Conservation (phyloP, 2,113 vertebrate genomes). For the Tricholaema leucomelas region DNA sequence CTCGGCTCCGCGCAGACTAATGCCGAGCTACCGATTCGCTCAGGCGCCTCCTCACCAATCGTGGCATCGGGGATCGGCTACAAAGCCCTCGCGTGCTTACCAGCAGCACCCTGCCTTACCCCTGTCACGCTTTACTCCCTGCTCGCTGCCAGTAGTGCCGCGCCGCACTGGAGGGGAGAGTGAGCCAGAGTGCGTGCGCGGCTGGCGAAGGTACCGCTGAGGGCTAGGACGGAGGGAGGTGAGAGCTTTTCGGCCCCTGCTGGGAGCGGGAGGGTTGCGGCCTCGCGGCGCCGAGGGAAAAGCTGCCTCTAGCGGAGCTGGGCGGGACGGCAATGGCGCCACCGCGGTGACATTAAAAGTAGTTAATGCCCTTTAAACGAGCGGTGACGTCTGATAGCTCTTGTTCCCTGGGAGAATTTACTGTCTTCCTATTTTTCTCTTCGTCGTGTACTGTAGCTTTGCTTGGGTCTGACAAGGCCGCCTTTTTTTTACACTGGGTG, state of each 20-base stretch:
- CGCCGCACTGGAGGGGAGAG: not conserved
- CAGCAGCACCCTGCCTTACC: not conserved
- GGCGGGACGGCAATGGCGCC: not conserved
- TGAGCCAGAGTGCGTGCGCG: not conserved
- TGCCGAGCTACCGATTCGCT: not conserved
- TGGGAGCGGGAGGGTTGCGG: not conserved
- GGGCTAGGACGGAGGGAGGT: not conserved
- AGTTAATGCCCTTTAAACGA: too few species aligned
- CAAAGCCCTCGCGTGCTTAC: not conserved
- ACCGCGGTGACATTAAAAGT: fast-evolving
- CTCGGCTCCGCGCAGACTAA: not conserved
- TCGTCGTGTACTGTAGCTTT: fast-evolving
- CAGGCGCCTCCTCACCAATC: not conserved
- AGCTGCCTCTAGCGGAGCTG: too few species aligned
- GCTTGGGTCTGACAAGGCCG: not conserved
- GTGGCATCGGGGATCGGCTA: not conserved
- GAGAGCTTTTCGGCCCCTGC: not conserved
- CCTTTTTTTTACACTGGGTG: fast-evolving
- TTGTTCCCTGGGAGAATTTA: not conserved
- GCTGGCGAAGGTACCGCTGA: not conserved
- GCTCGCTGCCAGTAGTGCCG: not conserved
- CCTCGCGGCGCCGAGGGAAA: not conserved
- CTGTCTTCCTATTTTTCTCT: not conserved
- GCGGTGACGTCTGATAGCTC: fast-evolving
- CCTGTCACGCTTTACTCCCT: too few species aligned